Evolutionary conservation across 2,888 invertebrate genomes (phyloP), one percentile per base, ranked within the genome.

Genomic region (Drosophila atroscutellata): DNA sequence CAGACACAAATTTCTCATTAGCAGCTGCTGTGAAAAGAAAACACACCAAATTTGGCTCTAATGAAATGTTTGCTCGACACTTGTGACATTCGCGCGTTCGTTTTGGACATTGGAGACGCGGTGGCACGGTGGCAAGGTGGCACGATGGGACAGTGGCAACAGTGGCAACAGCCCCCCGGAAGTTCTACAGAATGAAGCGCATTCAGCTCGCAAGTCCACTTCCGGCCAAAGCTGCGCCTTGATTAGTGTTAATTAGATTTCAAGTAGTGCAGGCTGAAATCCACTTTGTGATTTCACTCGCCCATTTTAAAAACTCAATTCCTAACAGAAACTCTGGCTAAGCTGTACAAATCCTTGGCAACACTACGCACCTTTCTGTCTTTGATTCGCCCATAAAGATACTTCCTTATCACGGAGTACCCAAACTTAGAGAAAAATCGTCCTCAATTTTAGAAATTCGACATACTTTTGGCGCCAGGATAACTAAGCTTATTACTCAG

Each of bases 201-300:
- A 77, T 75, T 76, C 71, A 77, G 66, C 58, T 65, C 62, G 81
- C 77, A 78, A 80, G 78, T 78, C 72, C 68, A 77, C 78, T 85
- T 87, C 86, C 88, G 83, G 77, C 72, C 76, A 36, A 77, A 54
- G 72, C 68, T 60, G 62, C 56, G 65, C 76, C 79, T 85, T 87
- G 85, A 87, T 88, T 87, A 88, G 86, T 83, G 83, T 77, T 88
- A 87, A 87, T 88, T 87, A 83, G 83, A 87, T 87, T 86, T 81
- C 47, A 80, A 77, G 77, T 80, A 72, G 39, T 54, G 20, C 67
- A 34, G 56, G 30, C 59, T 71, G 15, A 47, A 61, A 56, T 59
- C 20, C 56, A 47, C 54, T 47, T 30, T 65, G 24, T 45, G 30
- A 55, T 49, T 20, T 28, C 24, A 18, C 28, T 34, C 45, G 42